A percentile compares a stretch with the other conserved stretches of the same genome.
These are phyloP conservation scores for Pocota personata DNA, from an alignment of 2,888 invertebrate genomes.

Conservation along the genomic window DNA sequence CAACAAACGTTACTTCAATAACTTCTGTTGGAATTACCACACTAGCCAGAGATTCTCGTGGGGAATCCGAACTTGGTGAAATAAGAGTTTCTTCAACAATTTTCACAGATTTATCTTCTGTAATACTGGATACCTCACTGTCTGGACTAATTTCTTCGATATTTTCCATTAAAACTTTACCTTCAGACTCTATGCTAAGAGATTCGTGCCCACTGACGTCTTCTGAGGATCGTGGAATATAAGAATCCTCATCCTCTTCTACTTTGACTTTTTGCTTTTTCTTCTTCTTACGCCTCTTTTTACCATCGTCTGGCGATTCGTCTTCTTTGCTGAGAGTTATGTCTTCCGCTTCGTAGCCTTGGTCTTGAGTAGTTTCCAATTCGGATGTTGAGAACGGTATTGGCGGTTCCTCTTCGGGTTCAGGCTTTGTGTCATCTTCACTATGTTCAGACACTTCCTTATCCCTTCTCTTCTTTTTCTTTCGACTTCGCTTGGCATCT, in stretches of 20 bases:
- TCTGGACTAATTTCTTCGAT: constrained; percentile 82
- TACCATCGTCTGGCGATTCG: constrained; percentile 76
- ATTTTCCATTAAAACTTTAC: constrained; percentile 78
- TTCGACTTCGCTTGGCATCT: constrained; percentile 85
- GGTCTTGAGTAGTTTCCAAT: constrained; percentile 84
- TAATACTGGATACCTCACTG: constrained; percentile 82
- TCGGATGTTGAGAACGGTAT: constrained; percentile 46
- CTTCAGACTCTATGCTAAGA: constrained; percentile 77
- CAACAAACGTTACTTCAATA: constrained; percentile 81
- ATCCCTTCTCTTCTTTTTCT: constrained; percentile 86
- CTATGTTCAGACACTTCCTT: constrained; percentile 75
- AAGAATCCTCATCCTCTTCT: constrained; percentile 83
- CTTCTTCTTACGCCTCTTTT: constrained; percentile 83
- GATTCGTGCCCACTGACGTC: constrained; percentile 80
- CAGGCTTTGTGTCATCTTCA: constrained; percentile 80
- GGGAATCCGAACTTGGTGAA: constrained; percentile 84
- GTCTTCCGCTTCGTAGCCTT: constrained; percentile 89
- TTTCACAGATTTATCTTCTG: constrained; percentile 86
- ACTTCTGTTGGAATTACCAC: constrained; percentile 82
- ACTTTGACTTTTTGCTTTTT: constrained; percentile 84
- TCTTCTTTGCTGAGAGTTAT: constrained; percentile 84
- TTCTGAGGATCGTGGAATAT: constrained; percentile 83
- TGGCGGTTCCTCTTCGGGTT: constrained; percentile 33
- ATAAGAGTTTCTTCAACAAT: constrained; percentile 87
- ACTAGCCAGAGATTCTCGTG: constrained; percentile 85